These are phyloP conservation scores for Gadopsis bispinosus DNA, from an alignment of 2,797 vertebrate genomes.

Conservation along the genomic window DNA sequence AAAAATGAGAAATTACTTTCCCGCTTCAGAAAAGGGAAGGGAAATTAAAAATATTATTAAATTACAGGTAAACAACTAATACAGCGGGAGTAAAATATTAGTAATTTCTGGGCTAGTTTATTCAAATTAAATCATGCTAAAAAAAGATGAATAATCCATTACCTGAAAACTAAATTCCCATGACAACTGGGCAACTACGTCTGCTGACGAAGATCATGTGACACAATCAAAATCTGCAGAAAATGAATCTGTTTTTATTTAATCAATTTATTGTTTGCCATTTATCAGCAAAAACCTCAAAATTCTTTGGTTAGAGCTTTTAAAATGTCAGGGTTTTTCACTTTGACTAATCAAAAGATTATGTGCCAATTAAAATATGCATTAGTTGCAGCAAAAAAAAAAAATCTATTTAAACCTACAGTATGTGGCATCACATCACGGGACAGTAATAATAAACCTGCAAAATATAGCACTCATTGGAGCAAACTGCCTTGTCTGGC, in stretches of 20 bases:
- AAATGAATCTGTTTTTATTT: neutral
- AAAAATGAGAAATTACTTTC: neutral
- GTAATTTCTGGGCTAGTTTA: neutral
- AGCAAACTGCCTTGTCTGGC: neutral
- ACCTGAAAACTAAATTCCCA: neutral
- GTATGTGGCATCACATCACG: slow-evolving; percentile 2
- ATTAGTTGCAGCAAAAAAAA: neutral
- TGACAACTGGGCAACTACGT: neutral
- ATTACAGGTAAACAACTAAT: neutral
- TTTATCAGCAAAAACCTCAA: neutral
- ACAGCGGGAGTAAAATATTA: neutral
- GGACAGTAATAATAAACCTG: neutral
- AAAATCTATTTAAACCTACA: neutral
- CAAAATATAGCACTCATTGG: neutral
- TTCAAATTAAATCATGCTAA: neutral
- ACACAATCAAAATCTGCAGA: neutral
- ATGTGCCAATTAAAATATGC: neutral
- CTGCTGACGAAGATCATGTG: neutral
- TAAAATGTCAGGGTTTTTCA: neutral
- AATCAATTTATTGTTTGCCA: neutral
- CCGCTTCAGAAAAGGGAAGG: neutral
- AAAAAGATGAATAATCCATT: neutral
- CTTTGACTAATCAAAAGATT: neutral
- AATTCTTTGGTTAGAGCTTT: neutral
- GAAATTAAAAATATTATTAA: neutral